Conservation (phyloP, 2,797 vertebrate genomes). For the Ciconia nigra region DNA sequence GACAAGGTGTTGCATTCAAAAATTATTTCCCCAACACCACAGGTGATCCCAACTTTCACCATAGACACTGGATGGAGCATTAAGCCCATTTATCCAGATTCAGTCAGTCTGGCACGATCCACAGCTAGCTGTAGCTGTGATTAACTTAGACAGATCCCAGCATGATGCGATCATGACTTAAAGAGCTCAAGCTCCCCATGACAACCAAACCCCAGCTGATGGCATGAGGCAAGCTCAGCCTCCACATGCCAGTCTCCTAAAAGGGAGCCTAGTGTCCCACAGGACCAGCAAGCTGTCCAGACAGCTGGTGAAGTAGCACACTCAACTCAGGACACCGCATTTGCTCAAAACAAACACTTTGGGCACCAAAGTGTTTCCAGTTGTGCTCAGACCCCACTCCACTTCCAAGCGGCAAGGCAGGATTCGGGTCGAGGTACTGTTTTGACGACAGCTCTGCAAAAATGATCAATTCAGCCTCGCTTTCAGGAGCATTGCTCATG, state of each 20-base stretch:
- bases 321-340: background rate
- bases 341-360: background rate
- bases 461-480: background rate
- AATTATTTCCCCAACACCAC: background rate
- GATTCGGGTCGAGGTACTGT: background rate
- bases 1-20: background rate
- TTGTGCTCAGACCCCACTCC: background rate
- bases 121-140: constrained; percentile 7
- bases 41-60: background rate
- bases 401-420: background rate
- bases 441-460: background rate
- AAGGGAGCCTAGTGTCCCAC: background rate
- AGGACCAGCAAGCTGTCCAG: background rate
- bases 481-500: background rate
- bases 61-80: background rate
- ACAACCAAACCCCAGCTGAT: constrained; percentile 15
- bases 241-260: background rate
- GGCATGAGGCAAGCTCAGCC: background rate
- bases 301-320: background rate
- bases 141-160: constrained; percentile 44
- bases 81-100: constrained; percentile 49
- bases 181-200: constrained; percentile 32
- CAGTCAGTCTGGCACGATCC: background rate
- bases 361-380: background rate
- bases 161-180: constrained; percentile 8